Percentiles rank a stretch among this genome's conserved stretches.
Evolutionary conservation across 2,888 invertebrate genomes (phyloP).

Genomic region (Seira ritae): DNA sequence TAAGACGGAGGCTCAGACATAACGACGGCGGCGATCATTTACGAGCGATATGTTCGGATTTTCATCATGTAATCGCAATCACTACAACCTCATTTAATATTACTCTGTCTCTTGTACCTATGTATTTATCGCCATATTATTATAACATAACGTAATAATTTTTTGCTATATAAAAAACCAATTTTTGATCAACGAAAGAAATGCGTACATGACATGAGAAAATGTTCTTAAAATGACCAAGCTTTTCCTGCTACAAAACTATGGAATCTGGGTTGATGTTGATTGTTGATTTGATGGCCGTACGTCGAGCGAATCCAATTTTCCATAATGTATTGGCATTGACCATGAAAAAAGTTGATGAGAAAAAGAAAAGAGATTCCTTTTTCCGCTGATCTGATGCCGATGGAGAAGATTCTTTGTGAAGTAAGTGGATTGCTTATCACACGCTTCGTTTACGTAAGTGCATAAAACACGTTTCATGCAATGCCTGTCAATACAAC

Average conservation of each 20-base stretch:
- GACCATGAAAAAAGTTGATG: constrained; percentile 9
- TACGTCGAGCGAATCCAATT: background rate
- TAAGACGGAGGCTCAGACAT: constrained; percentile 20
- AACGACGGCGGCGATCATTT: constrained; percentile 28
- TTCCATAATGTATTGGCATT: background rate
- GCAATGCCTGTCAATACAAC: background rate
- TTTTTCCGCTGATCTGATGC: background rate
- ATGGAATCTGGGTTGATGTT: too few relatives aligned
- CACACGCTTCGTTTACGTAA: background rate
- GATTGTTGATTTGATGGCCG: too few relatives aligned
- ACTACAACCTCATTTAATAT: constrained; percentile 4
- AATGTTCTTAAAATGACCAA: background rate
- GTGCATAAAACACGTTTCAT: background rate
- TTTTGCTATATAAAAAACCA: background rate
- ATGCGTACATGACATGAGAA: background rate
- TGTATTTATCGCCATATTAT: background rate
- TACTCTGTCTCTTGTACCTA: background rate
- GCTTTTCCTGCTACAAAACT: background rate
- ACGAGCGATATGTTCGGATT: constrained; percentile 42
- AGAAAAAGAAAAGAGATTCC: background rate
- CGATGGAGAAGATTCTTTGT: background rate
- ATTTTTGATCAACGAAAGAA: background rate
- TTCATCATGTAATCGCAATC: background rate
- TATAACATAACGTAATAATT: background rate
- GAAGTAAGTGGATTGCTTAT: background rate